Conservation (phyloP, 2,888 invertebrate species). For the Andrena flavipes region DNA sequence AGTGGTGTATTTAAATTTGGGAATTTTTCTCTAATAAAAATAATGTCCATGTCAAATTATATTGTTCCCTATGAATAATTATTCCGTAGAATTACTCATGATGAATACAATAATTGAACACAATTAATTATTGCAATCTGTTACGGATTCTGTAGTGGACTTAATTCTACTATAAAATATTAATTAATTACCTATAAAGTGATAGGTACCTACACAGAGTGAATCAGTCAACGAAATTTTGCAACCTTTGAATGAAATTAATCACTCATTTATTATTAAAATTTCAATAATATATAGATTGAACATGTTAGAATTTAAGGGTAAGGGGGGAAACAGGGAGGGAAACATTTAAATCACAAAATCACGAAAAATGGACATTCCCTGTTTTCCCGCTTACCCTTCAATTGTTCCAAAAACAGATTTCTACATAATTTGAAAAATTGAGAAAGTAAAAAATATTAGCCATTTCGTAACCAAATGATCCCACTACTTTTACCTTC, state of each 20-base stretch:
- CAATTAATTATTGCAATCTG: constrained; percentile 22
- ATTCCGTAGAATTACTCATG: neutral
- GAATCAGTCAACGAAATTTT: neutral
- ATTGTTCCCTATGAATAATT: constrained; percentile 26
- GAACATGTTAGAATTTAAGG: neutral
- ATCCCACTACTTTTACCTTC: no score
- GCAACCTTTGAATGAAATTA: constrained; percentile 1
- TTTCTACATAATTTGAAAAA: no score
- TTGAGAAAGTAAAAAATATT: no score
- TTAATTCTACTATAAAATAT: constrained; percentile 24
- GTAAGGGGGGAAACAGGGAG: no score
- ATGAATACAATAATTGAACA: constrained; percentile 12
- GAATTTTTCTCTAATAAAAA: neutral
- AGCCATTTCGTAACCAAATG: no score
- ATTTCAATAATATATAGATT: no score
- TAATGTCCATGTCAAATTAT: neutral
- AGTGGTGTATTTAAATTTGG: neutral
- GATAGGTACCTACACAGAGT: neutral
- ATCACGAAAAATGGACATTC: no score
- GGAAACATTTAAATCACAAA: no score
- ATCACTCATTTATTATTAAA: constrained; percentile 4
- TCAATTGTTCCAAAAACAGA: no score
- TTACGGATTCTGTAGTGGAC: constrained; percentile 14
- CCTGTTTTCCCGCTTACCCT: no score
- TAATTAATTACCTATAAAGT: constrained; percentile 17